These are phyloP conservation scores for Gadus macrocephalus DNA, from an alignment of 2,113 vertebrate species.

Conservation along the genomic window DNA sequence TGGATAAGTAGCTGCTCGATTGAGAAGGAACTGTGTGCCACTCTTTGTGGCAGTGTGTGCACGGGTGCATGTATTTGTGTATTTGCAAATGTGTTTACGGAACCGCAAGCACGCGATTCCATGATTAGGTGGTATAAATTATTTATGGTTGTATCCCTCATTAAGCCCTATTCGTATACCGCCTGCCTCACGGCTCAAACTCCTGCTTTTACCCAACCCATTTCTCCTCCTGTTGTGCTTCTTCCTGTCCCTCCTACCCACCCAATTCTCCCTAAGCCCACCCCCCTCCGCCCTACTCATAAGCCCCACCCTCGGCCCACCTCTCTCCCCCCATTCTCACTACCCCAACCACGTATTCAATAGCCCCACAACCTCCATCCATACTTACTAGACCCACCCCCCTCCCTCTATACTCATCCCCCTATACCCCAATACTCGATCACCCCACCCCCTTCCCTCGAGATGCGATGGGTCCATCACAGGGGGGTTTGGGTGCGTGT, in stretches of 20 bases:
- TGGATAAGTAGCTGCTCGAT: too few relatives aligned
- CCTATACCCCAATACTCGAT: too few relatives aligned
- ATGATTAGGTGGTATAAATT: slow-evolving; percentile 73
- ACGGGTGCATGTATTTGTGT: neutral
- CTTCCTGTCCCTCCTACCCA: slow-evolving; percentile 6
- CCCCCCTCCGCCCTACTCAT: too few relatives aligned
- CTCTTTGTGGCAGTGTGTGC: neutral
- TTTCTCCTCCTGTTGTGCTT: slow-evolving; percentile 24
- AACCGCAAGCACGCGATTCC: slow-evolving; percentile 38
- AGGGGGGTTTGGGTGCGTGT: neutral
- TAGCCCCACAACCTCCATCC: too few relatives aligned
- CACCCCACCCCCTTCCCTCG: too few relatives aligned
- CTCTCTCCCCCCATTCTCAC: too few relatives aligned
- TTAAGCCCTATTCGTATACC: slow-evolving; percentile 62
- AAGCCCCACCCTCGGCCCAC: too few relatives aligned
- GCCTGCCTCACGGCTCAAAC: slow-evolving; percentile 13
- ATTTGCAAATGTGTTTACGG: slow-evolving; percentile 47
- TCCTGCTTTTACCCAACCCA: slow-evolving; percentile 50
- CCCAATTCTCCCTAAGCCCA: slow-evolving; percentile 21
- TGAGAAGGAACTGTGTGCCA: neutral
- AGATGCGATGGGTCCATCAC: too few relatives aligned
- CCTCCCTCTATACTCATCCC: too few relatives aligned
- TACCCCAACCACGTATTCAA: too few relatives aligned
- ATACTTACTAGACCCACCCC: too few relatives aligned
- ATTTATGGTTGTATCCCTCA: slow-evolving; percentile 69